These are phyloP conservation scores for Molanna angustata DNA, from an alignment of 2,888 invertebrate genomes.

Conservation along the genomic window DNA sequence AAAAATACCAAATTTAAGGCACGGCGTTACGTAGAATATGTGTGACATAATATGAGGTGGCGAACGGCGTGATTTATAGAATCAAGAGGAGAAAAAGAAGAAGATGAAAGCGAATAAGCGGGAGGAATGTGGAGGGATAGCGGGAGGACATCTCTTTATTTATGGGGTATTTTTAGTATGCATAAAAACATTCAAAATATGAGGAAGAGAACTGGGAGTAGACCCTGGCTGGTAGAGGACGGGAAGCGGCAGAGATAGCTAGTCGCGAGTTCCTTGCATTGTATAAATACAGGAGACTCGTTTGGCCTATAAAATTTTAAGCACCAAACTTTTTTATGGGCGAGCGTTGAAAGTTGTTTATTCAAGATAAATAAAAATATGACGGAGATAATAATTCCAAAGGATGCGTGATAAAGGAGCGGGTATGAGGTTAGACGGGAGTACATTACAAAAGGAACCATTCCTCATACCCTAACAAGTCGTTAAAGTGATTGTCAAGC, in stretches of 20 bases:
- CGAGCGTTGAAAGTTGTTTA: constrained; percentile 28
- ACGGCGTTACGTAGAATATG: no score
- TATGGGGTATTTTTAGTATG: constrained; percentile 2
- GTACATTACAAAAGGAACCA: no score
- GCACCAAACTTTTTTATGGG: constrained; percentile 51
- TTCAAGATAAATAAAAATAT: constrained; percentile 24
- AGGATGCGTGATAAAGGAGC: no score
- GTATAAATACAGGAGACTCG: constrained; percentile 41
- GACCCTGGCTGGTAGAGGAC: background rate
- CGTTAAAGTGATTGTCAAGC: no score
- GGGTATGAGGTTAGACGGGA: no score
- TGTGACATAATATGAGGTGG: background rate
- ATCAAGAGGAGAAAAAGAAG: background rate
- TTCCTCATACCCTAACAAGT: no score
- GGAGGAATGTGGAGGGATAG: background rate
- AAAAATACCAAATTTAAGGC: no score
- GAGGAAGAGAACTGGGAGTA: background rate
- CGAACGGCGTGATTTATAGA: background rate
- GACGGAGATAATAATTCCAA: no score
- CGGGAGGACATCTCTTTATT: background rate
- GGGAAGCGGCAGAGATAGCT: no score
- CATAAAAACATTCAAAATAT: background rate
- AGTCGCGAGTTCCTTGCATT: constrained; percentile 7
- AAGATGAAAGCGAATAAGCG: background rate
- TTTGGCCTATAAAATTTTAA: constrained; percentile 53